phyloP scores from a whole-genome alignment of 2,797 vertebrate species.

The Parauchenoglanis punctatus region DNA sequence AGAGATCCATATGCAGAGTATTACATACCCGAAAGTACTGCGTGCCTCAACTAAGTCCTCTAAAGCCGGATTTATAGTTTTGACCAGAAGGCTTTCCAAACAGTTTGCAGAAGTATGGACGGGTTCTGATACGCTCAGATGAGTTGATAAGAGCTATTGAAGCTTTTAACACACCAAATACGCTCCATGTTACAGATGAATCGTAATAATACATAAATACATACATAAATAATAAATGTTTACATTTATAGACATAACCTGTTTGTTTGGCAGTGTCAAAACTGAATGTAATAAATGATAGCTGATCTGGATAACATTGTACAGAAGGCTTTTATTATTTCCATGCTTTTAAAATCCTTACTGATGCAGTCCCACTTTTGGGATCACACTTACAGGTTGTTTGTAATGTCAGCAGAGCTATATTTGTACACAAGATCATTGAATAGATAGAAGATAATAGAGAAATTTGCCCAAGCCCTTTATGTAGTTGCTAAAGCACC shows the following conservation, averaged over 20 bases:
- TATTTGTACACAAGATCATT: background rate
- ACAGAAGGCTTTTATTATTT: background rate
- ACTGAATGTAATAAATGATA: background rate
- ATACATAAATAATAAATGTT: background rate
- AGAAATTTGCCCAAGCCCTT: background rate
- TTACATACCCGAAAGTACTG: background rate
- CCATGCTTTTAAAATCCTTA: background rate
- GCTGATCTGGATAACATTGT: background rate
- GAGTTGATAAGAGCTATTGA: background rate
- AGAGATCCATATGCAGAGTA: constrained; percentile 29
- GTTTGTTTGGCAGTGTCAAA: background rate
- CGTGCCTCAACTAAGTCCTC: constrained; percentile 4
- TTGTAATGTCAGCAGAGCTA: background rate
- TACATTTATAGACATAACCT: background rate
- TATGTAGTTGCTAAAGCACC: background rate
- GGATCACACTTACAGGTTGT: background rate
- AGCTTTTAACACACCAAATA: background rate
- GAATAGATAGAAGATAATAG: background rate
- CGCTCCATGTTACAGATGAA: background rate
- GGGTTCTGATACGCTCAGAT: background rate
- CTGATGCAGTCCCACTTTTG: background rate
- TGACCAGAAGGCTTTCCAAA: constrained; percentile 1
- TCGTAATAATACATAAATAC: background rate
- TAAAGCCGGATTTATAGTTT: constrained; percentile 25
- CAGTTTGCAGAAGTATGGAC: constrained; percentile 10